A percentile compares a stretch with the other conserved stretches of the same genome.
Evolutionary conservation across 1,140 invertebrate species (phyloP).

Genomic region (Polyergus mexicanus): DNA sequence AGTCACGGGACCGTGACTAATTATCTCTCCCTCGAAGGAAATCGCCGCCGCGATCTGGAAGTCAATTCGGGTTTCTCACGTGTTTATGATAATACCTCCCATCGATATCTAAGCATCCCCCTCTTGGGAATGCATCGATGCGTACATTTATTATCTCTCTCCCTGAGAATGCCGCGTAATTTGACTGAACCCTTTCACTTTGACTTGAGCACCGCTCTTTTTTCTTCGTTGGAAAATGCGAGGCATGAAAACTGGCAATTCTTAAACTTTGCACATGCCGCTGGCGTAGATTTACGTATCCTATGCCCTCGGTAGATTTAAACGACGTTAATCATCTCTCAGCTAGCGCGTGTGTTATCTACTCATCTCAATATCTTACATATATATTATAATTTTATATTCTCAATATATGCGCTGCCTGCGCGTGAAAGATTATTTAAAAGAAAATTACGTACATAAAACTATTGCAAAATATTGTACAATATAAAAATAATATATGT

Average conservation of each 20-base stretch:
- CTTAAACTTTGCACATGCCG: slow-evolving; percentile 48
- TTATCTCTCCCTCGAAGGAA: slow-evolving; percentile 58
- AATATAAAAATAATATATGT: background rate
- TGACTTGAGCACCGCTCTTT: background rate
- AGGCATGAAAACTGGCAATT: slow-evolving; percentile 32
- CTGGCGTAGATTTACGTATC: slow-evolving; percentile 49
- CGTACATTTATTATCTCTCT: background rate
- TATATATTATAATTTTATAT: too few species aligned
- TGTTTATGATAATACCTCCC: slow-evolving; percentile 60
- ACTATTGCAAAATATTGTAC: background rate
- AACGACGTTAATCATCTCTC: slow-evolving; percentile 42
- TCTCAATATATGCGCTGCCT: too few species aligned
- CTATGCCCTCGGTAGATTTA: background rate
- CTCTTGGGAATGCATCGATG: slow-evolving; percentile 18
- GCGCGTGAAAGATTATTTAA: background rate
- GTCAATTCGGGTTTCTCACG: slow-evolving; percentile 60
- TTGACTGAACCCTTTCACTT: slow-evolving; percentile 11
- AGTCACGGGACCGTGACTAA: slow-evolving; percentile 73
- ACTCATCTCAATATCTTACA: background rate
- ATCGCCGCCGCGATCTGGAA: slow-evolving; percentile 63
- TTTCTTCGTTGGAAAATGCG: background rate
- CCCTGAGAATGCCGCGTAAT: background rate
- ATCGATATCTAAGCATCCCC: slow-evolving; percentile 57
- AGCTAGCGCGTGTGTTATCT: background rate
- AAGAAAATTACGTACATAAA: background rate